Evolutionary conservation across 2,888 invertebrate species (phyloP), one percentile per base, ranked within the genome.

Genomic region (Diarsia brunnea): DNA sequence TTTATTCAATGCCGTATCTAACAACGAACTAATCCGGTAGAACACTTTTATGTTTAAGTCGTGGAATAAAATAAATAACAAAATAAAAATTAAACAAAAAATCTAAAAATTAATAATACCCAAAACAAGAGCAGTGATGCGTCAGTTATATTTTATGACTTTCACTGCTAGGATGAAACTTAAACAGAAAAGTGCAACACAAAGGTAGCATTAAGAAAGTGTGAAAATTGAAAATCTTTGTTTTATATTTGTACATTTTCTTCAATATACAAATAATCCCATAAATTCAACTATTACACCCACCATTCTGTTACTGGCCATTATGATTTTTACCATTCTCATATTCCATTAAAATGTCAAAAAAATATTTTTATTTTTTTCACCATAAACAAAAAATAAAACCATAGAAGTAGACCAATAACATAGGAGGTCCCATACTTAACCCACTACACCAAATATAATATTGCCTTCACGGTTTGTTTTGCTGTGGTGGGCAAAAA

Each of bases 381-480:
- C 38, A 67, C 55, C 68, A 80, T 69, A 68, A 75, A 76, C 31
- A 78, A 72, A 69, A 92, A 91, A 71, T 78, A 78, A 77, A 94
- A 92, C 90, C 89, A 93, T 87, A 88, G 85, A 84, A 87, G 85
- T 86, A 89, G 86, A 90, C 90, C 90, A 91, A 92, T 90, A 91
- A 90, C 90, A 87, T 89, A 91, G 91, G 88, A 89, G 90, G 91
- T 92, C 93, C 93, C 93, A 91, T 87, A 90, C 87, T 90, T 91
- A 92, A 87, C 95, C 95, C 95, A 88, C 95, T 96, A 96, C 95
- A 95, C 95, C 95, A 93, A 90, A 91, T 91, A 93, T 90, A 92
- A 91, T 84, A 81, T 85, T 81, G 87, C 87, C 74, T 11, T 64
- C 78, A 81, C 78, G 85, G 81, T 78, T 88, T 85, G 84, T 77